phyloP scores from a whole-genome alignment of 2,113 vertebrate genomes.

The Pao palembangensis region DNA sequence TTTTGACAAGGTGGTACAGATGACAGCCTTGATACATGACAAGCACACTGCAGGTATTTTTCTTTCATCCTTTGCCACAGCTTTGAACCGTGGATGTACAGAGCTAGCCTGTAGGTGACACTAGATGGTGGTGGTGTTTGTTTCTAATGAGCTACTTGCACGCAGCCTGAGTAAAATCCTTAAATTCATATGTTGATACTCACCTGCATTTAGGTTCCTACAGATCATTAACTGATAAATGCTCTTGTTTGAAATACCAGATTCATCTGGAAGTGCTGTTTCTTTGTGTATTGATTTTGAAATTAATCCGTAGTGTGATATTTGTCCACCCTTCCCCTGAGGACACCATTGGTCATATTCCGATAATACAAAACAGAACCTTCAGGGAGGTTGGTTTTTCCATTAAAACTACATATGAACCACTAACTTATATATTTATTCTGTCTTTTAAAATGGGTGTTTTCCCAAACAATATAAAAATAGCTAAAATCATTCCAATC shows the following conservation, averaged over 20 bases:
- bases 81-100: not conserved
- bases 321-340: not conserved
- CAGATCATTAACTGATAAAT: conserved; percentile 34
- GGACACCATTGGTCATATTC: not conserved
- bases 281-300: conserved; percentile 24
- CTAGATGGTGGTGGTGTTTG: conserved; percentile 64
- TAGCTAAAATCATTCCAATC: too few species aligned
- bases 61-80: not conserved
- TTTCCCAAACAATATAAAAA: too few species aligned
- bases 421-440: too few species aligned
- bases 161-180: conserved; percentile 9
- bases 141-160: conserved; percentile 2
- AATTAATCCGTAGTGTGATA: not conserved
- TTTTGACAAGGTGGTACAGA: conserved; percentile 13
- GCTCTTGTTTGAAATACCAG: conserved; percentile 11
- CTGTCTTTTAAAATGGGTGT: too few species aligned
- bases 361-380: not conserved
- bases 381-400: too few species aligned
- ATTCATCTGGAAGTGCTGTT: not conserved
- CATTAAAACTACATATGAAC: too few species aligned
- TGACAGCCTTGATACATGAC: not conserved
- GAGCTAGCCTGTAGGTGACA: conserved; percentile 10
- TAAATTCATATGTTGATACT: conserved; percentile 30
- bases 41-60: conserved; percentile 9
- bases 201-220: conserved; percentile 3